Evolutionary conservation across 2,888 invertebrate species (phyloP).

Genomic region (Hydrotaea diabolus): DNA sequence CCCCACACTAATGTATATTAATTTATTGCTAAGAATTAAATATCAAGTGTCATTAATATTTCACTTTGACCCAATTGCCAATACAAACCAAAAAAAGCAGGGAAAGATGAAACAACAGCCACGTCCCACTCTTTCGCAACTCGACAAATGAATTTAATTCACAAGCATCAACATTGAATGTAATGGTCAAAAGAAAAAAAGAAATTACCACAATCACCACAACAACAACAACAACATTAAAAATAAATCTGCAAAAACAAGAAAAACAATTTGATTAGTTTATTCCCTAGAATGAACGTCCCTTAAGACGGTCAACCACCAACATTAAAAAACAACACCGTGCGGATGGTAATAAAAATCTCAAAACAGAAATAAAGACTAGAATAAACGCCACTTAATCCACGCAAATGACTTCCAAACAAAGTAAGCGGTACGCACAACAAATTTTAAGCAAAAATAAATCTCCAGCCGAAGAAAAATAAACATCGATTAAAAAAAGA

Average conservation of each 20-base stretch:
- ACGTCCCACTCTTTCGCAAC: neutral
- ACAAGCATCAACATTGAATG: slow-evolving; percentile 17
- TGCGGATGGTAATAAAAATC: too few relatives aligned
- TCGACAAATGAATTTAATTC: slow-evolving; percentile 7
- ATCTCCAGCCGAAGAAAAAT: neutral
- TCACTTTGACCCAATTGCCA: slow-evolving; percentile 19
- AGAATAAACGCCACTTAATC: neutral
- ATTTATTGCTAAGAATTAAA: too few relatives aligned
- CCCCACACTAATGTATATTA: too few relatives aligned
- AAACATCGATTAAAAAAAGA: slow-evolving; percentile 10
- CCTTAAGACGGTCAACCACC: too few relatives aligned
- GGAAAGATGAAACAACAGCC: neutral
- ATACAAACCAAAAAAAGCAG: slow-evolving; percentile 6
- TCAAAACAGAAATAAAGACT: too few relatives aligned
- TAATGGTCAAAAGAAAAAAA: neutral
- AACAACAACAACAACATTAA: too few relatives aligned
- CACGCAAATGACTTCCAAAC: neutral
- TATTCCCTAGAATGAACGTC: too few relatives aligned
- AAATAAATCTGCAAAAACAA: too few relatives aligned
- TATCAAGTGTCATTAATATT: neutral
- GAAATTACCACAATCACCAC: too few relatives aligned
- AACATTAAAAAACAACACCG: too few relatives aligned
- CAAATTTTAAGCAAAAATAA: neutral
- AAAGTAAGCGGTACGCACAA: neutral
- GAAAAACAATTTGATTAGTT: too few relatives aligned